Evolutionary conservation across 2,113 vertebrate genomes (phyloP), one percentile per base, ranked within the genome.

Genomic region (Trinectes maculatus): DNA sequence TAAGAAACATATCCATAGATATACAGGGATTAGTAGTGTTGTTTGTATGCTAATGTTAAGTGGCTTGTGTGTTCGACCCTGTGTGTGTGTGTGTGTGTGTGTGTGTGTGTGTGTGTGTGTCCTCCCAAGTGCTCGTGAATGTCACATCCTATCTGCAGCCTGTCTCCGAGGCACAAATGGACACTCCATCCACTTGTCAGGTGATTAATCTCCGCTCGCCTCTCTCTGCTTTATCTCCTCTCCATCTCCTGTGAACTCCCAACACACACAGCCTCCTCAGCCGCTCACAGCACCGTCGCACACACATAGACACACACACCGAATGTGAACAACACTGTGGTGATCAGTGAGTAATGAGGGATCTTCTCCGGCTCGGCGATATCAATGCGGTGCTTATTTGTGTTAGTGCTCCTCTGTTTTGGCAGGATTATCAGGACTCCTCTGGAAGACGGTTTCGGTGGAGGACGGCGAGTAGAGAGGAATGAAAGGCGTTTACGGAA

Each of bases 171-270:
- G 83, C 85, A 83, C 79, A 84, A 87, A 87, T 82, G 87, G 88
- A 85, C 86, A 85, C 87, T 89, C 85, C 85, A 84, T 88, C 85
- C 85, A 88, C 88, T 86, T 89, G 88, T 85, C 88, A 89, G 86
- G 85, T 83, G 87, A 88, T 89, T 88, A 85, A 88, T 90, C 69
- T 82, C 69, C 31, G 21, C 82, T 74, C 59, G 62, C 25, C 68
- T 63, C 82, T 56, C 59, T 62, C 65, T n/a, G n/a, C 36, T 69
- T 83, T 61, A 56, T 78, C 79, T 82, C 65, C 59, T 72, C 86
- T 83, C 67, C 63, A 72, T 85, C 79, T 82, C 37, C 33, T 56
- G 78, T 86, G 83, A 80, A 64, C 63, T 68, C 55, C 40, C n/a
- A n/a, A 62, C 46, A 68, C 80, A 72, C 72, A 60, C 63, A 22